Percentiles rank a stretch among this genome's conserved stretches.
Conservation (phyloP, 2,797 vertebrate species). For the Lutra lutra region DNA sequence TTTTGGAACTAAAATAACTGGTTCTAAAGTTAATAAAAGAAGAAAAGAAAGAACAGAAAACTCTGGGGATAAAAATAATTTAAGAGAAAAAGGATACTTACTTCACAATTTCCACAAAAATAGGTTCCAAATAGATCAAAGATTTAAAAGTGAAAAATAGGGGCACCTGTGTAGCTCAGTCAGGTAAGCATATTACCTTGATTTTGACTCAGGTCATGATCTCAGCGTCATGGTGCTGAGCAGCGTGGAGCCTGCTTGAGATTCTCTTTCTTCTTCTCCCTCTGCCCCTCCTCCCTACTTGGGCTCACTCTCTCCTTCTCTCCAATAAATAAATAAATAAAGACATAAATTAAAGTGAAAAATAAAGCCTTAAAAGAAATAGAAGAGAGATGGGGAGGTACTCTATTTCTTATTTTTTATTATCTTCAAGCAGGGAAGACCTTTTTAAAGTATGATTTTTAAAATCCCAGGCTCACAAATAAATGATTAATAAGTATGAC, state of each 20-base stretch:
- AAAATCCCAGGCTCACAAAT: neutral
- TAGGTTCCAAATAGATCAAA: neutral
- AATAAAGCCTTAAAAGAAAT: neutral
- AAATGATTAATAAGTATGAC: slow-evolving; percentile 5
- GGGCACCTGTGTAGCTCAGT: too few species aligned
- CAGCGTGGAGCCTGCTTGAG: neutral
- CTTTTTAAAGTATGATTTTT: neutral
- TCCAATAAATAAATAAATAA: neutral
- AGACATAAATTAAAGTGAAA: neutral
- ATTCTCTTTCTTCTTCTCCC: neutral
- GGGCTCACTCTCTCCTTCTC: neutral
- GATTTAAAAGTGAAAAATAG: slow-evolving; percentile 9
- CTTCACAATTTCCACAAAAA: slow-evolving; percentile 6
- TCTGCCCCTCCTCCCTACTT: neutral
- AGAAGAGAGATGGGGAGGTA: neutral
- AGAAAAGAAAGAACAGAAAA: neutral
- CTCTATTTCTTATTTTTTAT: slow-evolving; percentile 34
- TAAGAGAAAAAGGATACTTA: neutral
- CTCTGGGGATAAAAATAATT: neutral
- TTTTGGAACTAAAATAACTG: neutral
- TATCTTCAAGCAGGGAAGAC: neutral
- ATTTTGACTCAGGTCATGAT: neutral
- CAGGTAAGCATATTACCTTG: neutral
- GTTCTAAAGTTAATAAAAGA: neutral
- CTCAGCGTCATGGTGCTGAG: neutral